phyloP scores from a whole-genome alignment of 2,113 vertebrate species.

The Pseudolaguvia tuberculata region DNA sequence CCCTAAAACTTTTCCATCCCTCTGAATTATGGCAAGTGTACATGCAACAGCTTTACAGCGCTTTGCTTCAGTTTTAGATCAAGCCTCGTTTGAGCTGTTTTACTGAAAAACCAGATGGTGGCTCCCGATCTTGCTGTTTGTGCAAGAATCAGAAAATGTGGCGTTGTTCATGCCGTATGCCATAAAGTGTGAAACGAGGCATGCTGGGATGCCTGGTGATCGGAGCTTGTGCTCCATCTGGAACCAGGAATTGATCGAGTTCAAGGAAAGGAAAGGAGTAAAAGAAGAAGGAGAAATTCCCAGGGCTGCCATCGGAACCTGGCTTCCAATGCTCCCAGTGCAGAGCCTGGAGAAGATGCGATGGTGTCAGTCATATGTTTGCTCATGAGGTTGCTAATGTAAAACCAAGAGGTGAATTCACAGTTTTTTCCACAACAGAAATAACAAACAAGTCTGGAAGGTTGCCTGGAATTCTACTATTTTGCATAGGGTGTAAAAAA shows the following conservation, averaged over 20 bases:
- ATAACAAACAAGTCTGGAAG: background rate
- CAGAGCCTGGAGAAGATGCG: background rate
- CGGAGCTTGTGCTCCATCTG: slow-evolving; percentile 40
- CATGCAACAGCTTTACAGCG: slow-evolving; percentile 10
- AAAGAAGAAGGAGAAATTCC: background rate
- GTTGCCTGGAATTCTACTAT: background rate
- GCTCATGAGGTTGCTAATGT: slow-evolving; percentile 20
- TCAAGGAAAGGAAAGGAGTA: background rate
- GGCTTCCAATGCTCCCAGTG: background rate
- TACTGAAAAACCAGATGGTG: slow-evolving; percentile 44
- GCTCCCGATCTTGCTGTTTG: slow-evolving; percentile 37
- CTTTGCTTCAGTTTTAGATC: slow-evolving; percentile 27
- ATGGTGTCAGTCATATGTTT: background rate
- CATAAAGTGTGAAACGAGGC: slow-evolving; percentile 39
- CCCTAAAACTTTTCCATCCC: background rate
- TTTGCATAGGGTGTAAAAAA: background rate
- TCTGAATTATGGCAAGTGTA: background rate
- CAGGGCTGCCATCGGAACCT: background rate
- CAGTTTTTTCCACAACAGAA: background rate
- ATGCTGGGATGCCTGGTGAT: slow-evolving; percentile 45
- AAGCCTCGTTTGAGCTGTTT: slow-evolving; percentile 38
- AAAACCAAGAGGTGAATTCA: background rate
- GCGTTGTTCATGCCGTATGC: slow-evolving; percentile 22
- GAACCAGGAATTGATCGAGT: slow-evolving; percentile 17
- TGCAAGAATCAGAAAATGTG: slow-evolving; percentile 28